Conservation (phyloP, 2,797 vertebrate species). For the Hydrolagus colliei region DNA sequence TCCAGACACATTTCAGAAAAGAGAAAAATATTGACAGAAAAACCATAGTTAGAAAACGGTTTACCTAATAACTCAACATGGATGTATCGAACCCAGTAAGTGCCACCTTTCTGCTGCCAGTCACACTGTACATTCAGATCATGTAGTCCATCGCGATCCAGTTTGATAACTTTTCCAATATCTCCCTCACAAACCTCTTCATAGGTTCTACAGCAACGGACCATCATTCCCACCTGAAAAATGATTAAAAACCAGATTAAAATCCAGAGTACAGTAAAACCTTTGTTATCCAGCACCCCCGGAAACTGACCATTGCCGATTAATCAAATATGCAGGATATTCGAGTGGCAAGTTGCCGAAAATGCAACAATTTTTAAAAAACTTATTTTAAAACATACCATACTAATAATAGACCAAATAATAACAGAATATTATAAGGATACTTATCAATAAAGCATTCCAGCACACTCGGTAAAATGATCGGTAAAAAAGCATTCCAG, state of each 20-base stretch:
- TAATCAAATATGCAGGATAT: too few relatives aligned
- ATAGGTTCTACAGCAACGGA: conserved; percentile 90
- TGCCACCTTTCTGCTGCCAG: conserved; percentile 97
- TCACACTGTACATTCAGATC: conserved; percentile 96
- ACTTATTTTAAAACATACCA: too few relatives aligned
- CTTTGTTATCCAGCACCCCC: not conserved
- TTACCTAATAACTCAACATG: conserved; percentile 89
- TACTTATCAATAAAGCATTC: too few relatives aligned
- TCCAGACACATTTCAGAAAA: too few relatives aligned
- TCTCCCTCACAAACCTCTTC: conserved; percentile 96
- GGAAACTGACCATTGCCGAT: too few relatives aligned
- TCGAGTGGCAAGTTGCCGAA: too few relatives aligned
- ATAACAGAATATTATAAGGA: too few relatives aligned
- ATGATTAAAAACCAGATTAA: conserved; percentile 1
- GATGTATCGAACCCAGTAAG: conserved; percentile 97
- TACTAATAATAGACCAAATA: too few relatives aligned
- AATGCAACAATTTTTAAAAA: not conserved
- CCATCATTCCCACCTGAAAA: conserved; percentile 93
- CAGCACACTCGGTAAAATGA: too few relatives aligned
- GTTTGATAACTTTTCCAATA: conserved; percentile 90
- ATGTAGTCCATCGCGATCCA: conserved; percentile 91
- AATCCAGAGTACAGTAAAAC: not conserved
- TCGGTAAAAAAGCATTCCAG: too few relatives aligned
- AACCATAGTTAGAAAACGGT: too few relatives aligned
- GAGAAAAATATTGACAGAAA: too few relatives aligned